These are phyloP conservation scores for Bos javanicus DNA, from an alignment of 2,113 vertebrate genomes.

Conservation along the genomic window DNA sequence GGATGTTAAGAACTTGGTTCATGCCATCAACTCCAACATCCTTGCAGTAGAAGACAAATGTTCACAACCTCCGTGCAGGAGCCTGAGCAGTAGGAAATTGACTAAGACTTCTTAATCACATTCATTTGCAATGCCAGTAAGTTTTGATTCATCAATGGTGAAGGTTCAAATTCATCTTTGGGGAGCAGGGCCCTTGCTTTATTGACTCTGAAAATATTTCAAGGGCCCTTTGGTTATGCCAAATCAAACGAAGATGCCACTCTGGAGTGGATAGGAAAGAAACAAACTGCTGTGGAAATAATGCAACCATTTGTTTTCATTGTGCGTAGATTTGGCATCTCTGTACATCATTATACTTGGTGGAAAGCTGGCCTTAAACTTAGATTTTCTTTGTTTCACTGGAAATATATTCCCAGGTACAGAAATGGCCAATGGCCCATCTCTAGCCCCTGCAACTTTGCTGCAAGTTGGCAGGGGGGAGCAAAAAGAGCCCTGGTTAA, in stretches of 20 bases:
- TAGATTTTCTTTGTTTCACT: not conserved
- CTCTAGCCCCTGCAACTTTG: not conserved
- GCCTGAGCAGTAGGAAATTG: not conserved
- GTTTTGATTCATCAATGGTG: not conserved
- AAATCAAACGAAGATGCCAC: not conserved
- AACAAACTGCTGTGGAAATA: not conserved
- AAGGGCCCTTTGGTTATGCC: not conserved
- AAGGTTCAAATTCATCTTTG: not conserved
- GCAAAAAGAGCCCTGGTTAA: not conserved
- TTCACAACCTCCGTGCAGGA: not conserved
- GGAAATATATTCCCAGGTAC: not conserved
- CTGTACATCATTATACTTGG: not conserved
- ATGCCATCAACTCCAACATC: not conserved
- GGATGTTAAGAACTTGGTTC: not conserved
- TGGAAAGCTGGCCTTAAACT: not conserved
- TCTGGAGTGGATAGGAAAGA: not conserved
- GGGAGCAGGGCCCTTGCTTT: not conserved
- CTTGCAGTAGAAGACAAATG: not conserved
- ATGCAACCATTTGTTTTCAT: not conserved
- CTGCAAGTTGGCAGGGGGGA: accelerated
- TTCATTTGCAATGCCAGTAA: not conserved
- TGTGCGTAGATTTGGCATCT: not conserved
- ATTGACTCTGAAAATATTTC: not conserved
- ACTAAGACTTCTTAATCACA: not conserved
- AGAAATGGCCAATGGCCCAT: not conserved